Conservation (phyloP, 2,113 vertebrate genomes). For the Amblyopsis rosae region DNA sequence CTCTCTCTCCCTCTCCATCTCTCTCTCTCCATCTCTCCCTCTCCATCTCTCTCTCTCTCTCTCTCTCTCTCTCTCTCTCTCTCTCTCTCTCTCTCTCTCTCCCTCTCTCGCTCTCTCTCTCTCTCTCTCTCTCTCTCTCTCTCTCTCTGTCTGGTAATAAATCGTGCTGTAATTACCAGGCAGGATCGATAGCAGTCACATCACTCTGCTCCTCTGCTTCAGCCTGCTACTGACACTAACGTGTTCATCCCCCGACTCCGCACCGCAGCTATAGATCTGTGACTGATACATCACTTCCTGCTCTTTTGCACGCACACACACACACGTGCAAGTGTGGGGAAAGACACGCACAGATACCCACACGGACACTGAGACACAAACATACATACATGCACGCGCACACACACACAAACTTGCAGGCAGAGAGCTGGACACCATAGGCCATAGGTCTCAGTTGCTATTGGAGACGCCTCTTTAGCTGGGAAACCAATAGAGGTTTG, state of each 20-base stretch:
- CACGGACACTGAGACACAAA: neutral
- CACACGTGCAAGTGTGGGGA: neutral
- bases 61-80: neutral
- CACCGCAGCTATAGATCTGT: conserved; percentile 48
- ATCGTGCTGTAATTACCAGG: conserved; percentile 73
- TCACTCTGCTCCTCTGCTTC: conserved; percentile 63
- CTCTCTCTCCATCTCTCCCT: neutral
- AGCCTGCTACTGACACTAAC: conserved; percentile 68
- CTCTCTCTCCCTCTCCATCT: neutral
- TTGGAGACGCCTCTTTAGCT: conserved; percentile 64
- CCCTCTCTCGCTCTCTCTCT: neutral
- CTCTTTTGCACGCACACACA: conserved; percentile 5
- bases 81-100: neutral
- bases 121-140: neutral
- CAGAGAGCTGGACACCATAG: neutral
- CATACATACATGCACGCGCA: neutral
- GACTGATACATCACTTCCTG: conserved; percentile 45
- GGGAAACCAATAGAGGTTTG: conserved; percentile 57
- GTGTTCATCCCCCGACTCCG: conserved; percentile 60
- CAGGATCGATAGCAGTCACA: conserved; percentile 71
- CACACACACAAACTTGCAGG: neutral
- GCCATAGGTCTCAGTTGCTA: conserved; percentile 62
- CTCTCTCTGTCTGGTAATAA: conserved; percentile 58
- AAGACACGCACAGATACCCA: neutral
- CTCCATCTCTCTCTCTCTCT: neutral